Base-by-base conservation (phyloP, 2,797 vertebrate species). In the Pangasius djambal region DNA sequence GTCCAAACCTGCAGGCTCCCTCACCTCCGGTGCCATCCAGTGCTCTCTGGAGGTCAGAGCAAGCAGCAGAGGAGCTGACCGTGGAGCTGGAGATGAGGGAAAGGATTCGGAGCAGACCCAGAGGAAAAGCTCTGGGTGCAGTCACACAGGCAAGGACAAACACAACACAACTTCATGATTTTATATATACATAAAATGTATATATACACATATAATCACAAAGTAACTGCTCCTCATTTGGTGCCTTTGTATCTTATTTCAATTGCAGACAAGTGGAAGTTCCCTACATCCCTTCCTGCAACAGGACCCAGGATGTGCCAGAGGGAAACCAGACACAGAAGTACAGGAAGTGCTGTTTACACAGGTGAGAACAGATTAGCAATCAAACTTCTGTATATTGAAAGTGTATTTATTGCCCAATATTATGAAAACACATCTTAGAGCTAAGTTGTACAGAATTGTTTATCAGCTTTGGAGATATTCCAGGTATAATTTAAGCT, bases 221-320 rank as follows among this genome's bases (percentile, higher is more conserved):
- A 20, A 34, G 78, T 22, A 22, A 4, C 18, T 59, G 31, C 16
- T 81, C 7, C 8, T 37, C 15, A 59, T 37, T 20, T 2, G 4
- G 77, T 79, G 4, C 9, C 10, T 25, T 28, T 61, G 57, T 82
- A 40, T 63, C 37, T 72, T 37, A 57, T 84, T 81, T 86, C 74
- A 59, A 67, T 52, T 52, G 4, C 89, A 96, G 95, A 88, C 94
- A 69, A 93, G 94, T 87, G 94, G 92, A 70, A 94, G 90, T 92
- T 91, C 95, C 86, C 95, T 96, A 79, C 96, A 97, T 96, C 96
- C 95, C 0, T 97, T 96, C 95, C 95, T 97, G 96, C 96, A 96
- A 95, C 96, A 96, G 95, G 96, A 96, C 85, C 90, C 94, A 72
- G 95, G 95, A 94, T 94, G 93, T 89, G 88, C 88, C 10, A 92